A percentile compares a stretch with the other conserved stretches of the same genome.
phyloP scores from a whole-genome alignment of 1,140 invertebrate species.

The Halesus radiatus region DNA sequence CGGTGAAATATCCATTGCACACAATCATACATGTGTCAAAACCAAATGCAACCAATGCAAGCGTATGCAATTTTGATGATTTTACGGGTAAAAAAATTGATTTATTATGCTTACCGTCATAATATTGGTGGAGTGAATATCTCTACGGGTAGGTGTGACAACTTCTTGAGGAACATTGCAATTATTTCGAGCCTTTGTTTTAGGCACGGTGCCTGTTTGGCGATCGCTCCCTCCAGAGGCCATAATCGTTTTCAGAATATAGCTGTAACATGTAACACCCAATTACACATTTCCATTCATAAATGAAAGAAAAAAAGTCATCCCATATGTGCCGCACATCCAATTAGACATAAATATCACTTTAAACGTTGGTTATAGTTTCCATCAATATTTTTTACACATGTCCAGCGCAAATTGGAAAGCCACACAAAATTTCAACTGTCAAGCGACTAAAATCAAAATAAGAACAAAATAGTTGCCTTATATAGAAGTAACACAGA shows the following conservation, averaged over 20 bases:
- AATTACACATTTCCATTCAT: constrained; percentile 15
- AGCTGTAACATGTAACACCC: background rate
- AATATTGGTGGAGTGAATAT: constrained; percentile 66
- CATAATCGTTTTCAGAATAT: constrained; percentile 33
- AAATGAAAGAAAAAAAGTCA: background rate
- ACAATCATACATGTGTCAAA: background rate
- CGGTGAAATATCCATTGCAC: background rate
- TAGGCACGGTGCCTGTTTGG: constrained; percentile 68
- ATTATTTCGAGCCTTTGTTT: constrained; percentile 68
- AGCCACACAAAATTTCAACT: constrained; percentile 33
- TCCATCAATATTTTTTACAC: background rate
- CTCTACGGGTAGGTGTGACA: constrained; percentile 69
- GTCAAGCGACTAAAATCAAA: constrained; percentile 38
- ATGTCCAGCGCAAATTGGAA: constrained; percentile 17
- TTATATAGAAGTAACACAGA: constrained; percentile 21
- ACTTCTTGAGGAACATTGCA: constrained; percentile 70
- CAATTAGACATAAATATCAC: background rate
- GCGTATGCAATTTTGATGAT: too few relatives aligned
- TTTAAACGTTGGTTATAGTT: background rate
- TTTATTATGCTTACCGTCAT: constrained; percentile 62
- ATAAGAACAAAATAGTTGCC: constrained; percentile 29
- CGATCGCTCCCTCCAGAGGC: constrained; percentile 50
- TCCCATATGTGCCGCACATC: background rate
- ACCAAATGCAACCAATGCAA: too few relatives aligned
- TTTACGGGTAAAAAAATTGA: background rate